A percentile compares a stretch with the other conserved stretches of the same genome.
These are phyloP conservation scores for Alviniconcha strummeri DNA, from an alignment of 2,888 invertebrate genomes.

Conservation along the genomic window DNA sequence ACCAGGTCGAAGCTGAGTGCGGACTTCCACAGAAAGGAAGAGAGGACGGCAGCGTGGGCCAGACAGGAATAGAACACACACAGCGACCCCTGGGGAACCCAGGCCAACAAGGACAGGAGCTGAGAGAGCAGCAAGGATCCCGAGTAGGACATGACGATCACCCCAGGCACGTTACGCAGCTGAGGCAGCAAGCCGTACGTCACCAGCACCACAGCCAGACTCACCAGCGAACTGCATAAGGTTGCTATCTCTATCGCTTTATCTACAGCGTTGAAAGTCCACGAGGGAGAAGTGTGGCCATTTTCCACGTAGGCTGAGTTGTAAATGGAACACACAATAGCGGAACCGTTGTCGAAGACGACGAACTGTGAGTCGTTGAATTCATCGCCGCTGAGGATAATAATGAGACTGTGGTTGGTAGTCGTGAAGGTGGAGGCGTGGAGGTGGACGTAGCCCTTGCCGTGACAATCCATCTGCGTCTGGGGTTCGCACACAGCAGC, in stretches of 20 bases:
- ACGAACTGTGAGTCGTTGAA: not conserved
- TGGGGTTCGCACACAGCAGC: not conserved
- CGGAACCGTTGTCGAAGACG: not conserved
- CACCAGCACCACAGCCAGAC: conserved; percentile 23
- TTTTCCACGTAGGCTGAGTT: no score
- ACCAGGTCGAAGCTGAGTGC: conserved; percentile 33
- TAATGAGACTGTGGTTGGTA: not conserved
- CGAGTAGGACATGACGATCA: conserved; percentile 41
- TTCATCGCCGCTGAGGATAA: not conserved
- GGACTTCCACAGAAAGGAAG: conserved; percentile 37
- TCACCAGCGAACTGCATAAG: conserved; percentile 20
- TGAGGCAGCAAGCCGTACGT: conserved; percentile 31
- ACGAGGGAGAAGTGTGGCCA: no score
- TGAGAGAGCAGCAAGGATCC: conserved; percentile 33
- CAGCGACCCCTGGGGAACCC: conserved; percentile 23
- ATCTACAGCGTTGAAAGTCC: not conserved
- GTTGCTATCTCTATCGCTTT: conserved; percentile 1
- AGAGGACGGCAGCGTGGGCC: conserved; percentile 33
- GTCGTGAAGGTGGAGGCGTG: not conserved
- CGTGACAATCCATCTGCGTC: not conserved
- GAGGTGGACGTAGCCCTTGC: not conserved
- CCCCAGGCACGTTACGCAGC: conserved; percentile 37
- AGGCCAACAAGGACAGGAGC: conserved; percentile 27
- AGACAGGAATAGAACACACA: conserved; percentile 35
- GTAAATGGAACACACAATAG: not conserved